Evolutionary conservation across 2,888 invertebrate genomes (phyloP).

Genomic region (Hydropsyche betteni): DNA sequence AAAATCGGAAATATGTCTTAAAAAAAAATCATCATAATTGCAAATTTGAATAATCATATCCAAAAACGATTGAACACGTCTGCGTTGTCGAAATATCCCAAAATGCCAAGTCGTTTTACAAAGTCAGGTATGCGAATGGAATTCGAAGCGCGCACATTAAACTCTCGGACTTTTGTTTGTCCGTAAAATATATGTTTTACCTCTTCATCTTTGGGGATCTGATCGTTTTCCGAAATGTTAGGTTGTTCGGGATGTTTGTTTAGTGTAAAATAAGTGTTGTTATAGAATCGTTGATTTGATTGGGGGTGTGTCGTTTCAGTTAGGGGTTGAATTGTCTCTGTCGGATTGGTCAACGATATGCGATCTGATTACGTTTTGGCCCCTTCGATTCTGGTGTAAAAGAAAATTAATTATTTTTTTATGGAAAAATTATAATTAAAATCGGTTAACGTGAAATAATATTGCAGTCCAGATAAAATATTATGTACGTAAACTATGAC

Average conservation of each 20-base stretch:
- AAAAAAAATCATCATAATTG: too few relatives aligned
- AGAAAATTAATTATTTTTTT: not conserved
- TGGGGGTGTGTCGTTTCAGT: conserved; percentile 7
- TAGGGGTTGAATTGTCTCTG: not conserved
- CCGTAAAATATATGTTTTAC: conserved; percentile 19
- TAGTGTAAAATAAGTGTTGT: too few relatives aligned
- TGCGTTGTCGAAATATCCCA: not conserved
- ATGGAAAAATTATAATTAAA: too few relatives aligned
- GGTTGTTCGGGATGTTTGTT: not conserved
- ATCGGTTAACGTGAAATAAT: too few relatives aligned
- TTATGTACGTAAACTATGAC: too few relatives aligned
- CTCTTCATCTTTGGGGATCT: not conserved
- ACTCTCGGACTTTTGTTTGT: conserved; percentile 43
- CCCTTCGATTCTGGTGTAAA: not conserved
- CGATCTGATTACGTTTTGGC: not conserved
- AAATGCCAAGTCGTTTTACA: conserved; percentile 26
- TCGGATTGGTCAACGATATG: conserved; percentile 10
- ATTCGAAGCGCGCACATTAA: conserved; percentile 44
- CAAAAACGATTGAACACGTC: not conserved
- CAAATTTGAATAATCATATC: too few relatives aligned
- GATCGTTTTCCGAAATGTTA: not conserved
- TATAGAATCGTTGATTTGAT: too few relatives aligned
- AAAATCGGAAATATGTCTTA: too few relatives aligned
- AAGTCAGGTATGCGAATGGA: conserved; percentile 41
- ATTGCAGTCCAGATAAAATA: too few relatives aligned